Evolutionary conservation across 1,140 invertebrate species (phyloP).

Genomic region (Rhizoglyphus robini): DNA sequence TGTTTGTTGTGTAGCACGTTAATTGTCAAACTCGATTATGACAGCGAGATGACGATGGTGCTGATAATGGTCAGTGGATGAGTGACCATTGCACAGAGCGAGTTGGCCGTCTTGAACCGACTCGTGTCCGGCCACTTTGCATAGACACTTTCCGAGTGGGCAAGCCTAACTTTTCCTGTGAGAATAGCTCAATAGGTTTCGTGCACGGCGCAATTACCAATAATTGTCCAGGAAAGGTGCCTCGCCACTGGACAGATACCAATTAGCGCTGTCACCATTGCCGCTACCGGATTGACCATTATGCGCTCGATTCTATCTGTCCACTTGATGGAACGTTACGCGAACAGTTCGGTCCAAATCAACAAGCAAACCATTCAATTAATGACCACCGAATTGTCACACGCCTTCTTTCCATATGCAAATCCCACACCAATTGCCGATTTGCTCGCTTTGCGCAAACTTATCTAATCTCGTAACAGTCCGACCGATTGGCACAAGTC

Average conservation of each 20-base stretch:
- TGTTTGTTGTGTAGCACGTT: not conserved
- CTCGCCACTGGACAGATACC: not conserved
- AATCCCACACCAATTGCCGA: not conserved
- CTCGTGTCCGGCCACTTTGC: slow-evolving; percentile 9
- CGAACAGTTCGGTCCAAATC: not conserved
- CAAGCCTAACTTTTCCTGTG: slow-evolving; percentile 13
- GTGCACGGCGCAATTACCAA: not conserved
- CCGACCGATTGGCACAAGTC: too few species aligned
- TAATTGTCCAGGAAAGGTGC: slow-evolving; percentile 9
- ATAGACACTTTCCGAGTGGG: not conserved
- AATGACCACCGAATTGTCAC: not conserved
- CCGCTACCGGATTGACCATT: not conserved
- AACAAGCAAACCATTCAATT: not conserved
- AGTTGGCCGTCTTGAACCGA: not conserved
- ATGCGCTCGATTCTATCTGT: not conserved
- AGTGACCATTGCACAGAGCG: not conserved
- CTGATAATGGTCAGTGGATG: not conserved
- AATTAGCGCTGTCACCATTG: not conserved
- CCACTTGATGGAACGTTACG: not conserved
- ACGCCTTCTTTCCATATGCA: not conserved
- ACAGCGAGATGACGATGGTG: not conserved
- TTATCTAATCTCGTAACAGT: too few species aligned
- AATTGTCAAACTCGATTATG: slow-evolving; percentile 13
- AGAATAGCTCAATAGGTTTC: not conserved
- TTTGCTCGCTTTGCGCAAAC: not conserved